Conservation (phyloP, 2,888 invertebrate species). For the Gymnocheta viridis region DNA sequence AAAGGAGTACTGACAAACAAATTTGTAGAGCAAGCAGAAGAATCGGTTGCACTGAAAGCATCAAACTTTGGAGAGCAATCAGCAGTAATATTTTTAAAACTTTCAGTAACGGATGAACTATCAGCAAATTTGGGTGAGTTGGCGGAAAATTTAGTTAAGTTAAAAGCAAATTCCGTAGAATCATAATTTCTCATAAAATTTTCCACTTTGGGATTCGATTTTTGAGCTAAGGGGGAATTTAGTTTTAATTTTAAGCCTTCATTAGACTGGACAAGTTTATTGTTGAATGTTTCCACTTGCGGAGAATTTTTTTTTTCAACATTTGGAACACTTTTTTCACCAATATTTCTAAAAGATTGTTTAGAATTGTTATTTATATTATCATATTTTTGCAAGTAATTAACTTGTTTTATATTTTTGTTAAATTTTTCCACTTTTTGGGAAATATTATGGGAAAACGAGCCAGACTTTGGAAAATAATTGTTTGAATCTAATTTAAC, state of each 20-base stretch:
- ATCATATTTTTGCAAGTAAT: not conserved
- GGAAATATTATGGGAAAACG: not conserved
- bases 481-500: not conserved
- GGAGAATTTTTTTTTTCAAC: not conserved
- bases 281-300: not conserved
- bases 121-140: conserved; percentile 5
- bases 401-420: not conserved
- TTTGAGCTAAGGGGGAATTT: not conserved
- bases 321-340: not conserved
- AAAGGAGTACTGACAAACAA: not conserved
- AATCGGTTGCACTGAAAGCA: not conserved
- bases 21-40: not conserved
- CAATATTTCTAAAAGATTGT: not conserved
- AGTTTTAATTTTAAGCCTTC: not conserved
- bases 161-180: conserved; percentile 36
- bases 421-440: not conserved
- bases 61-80: not conserved
- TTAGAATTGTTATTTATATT: not conserved
- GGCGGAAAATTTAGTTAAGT: conserved; percentile 11
- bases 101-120: not conserved
- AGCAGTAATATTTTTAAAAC: not conserved
- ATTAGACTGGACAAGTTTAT: not conserved
- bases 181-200: conserved; percentile 18
- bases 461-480: not conserved
- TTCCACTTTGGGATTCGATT: not conserved